These are phyloP conservation scores for Rhabditophanes sp. DNA, from an alignment of 2,888 invertebrate species.

Conservation along the genomic window DNA sequence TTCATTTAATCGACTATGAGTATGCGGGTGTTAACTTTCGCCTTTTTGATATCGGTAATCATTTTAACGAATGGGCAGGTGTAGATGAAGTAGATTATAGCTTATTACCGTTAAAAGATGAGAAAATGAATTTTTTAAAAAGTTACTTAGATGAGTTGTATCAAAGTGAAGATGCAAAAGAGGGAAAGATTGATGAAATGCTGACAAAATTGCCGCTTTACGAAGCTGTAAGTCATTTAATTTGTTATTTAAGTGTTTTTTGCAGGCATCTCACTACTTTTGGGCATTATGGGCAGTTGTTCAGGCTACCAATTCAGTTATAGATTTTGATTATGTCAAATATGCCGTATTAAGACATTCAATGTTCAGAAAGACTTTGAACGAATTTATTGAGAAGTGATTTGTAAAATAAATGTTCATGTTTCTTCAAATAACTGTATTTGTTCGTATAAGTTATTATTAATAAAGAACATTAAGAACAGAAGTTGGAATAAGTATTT, in stretches of 20 bases:
- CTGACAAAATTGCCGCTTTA: slow-evolving; percentile 20
- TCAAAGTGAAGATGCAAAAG: slow-evolving; percentile 4
- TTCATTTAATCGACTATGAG: slow-evolving; percentile 90
- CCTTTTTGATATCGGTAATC: slow-evolving; percentile 88
- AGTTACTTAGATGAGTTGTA: slow-evolving; percentile 22
- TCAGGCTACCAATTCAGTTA: slow-evolving; percentile 32
- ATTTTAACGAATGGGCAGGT: slow-evolving; percentile 85
- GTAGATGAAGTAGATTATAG: slow-evolving; percentile 34
- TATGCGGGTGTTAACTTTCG: slow-evolving; percentile 84
- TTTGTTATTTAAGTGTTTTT: slow-evolving; percentile 7
- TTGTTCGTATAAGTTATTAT: too few species aligned
- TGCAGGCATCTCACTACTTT: slow-evolving; percentile 38
- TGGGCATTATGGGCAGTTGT: slow-evolving; percentile 40
- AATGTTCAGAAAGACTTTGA: slow-evolving; percentile 14
- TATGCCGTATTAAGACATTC: slow-evolving; percentile 17
- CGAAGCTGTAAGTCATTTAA: slow-evolving; percentile 26
- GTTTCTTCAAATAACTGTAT: too few species aligned
- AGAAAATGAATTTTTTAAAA: slow-evolving; percentile 21
- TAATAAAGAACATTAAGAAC: too few species aligned
- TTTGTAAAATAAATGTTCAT: too few species aligned
- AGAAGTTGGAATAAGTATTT: too few species aligned
- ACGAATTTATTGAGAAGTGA: slow-evolving; percentile 4
- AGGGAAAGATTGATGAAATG: slow-evolving; percentile 11
- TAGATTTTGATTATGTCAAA: slow-evolving; percentile 36
- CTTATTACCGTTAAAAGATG: slow-evolving; percentile 19